phyloP scores from a whole-genome alignment of 2,113 vertebrate species.

The Aphelocoma coerulescens region DNA sequence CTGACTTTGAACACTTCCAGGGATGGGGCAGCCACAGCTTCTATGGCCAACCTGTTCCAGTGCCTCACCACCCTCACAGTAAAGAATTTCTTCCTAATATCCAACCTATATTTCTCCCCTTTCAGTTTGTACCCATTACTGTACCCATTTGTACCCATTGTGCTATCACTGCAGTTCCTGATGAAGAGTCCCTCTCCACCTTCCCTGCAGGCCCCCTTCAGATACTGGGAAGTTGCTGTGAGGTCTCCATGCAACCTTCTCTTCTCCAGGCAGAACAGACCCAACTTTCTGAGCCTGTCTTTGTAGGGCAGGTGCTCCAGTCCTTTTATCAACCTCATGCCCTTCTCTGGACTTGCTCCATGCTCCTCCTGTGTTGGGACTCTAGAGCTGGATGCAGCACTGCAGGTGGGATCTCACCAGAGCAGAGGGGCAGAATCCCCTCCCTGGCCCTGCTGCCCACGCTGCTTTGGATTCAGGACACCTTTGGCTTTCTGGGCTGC shows the following conservation, averaged over 20 bases:
- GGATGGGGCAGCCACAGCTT: background rate
- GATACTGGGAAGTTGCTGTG: background rate
- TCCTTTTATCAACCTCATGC: background rate
- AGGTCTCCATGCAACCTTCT: background rate
- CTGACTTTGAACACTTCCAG: background rate
- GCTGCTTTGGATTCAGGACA: background rate
- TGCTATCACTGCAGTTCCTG: background rate
- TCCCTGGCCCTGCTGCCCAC: background rate
- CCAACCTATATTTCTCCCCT: background rate
- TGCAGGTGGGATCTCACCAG: background rate
- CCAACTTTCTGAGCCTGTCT: background rate
- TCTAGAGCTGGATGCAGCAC: no score
- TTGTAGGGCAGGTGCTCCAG: background rate
- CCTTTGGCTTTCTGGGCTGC: accelerated
- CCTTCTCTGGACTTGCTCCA: background rate
- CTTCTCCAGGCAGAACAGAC: background rate
- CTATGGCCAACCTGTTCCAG: background rate
- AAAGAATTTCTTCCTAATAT: background rate
- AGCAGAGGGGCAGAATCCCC: background rate
- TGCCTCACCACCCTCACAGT: background rate
- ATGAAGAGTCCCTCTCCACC: background rate
- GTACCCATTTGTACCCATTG: background rate
- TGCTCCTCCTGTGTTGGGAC: background rate
- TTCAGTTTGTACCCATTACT: background rate
- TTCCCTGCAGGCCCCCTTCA: background rate